Percentiles rank a stretch among this genome's conserved stretches.
phyloP scores from a whole-genome alignment of 37 sponge, comb jelly and placozoan species.

The Chondrilla cf. caribensis region DNA sequence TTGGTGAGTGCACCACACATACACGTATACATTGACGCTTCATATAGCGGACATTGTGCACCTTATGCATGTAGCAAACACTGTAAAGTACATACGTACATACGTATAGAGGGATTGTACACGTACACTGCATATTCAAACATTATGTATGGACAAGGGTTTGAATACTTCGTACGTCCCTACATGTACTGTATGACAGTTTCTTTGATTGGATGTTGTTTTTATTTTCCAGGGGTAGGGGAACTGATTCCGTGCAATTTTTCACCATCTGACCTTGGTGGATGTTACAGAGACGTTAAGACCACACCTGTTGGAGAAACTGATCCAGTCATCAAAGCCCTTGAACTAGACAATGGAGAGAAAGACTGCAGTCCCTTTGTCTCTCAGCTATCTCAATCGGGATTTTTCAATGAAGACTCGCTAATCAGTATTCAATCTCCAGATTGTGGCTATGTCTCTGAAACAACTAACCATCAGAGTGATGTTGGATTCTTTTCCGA shows the following conservation, averaged over 20 bases:
- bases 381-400: not conserved
- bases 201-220: too few species aligned
- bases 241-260: too few species aligned
- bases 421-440: not conserved
- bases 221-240: too few species aligned
- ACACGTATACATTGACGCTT: too few species aligned
- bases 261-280: not conserved
- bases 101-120: too few species aligned
- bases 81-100: too few species aligned
- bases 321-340: not conserved
- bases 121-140: too few species aligned
- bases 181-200: too few species aligned
- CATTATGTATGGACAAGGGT: too few species aligned
- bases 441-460: constrained; percentile 12
- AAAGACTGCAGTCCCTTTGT: not conserved
- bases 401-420: not conserved
- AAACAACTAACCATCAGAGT: not conserved
- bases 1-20: not conserved
- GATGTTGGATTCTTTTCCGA: not conserved
- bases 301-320: not conserved
- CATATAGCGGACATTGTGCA: too few species aligned
- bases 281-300: not conserved
- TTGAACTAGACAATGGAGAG: not conserved
- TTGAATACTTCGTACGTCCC: too few species aligned
- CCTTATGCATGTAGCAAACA: not conserved